Percentiles rank a stretch among this genome's conserved stretches.
Evolutionary conservation across 1,140 invertebrate genomes (phyloP).

Genomic region (Harpegnathos saltator): DNA sequence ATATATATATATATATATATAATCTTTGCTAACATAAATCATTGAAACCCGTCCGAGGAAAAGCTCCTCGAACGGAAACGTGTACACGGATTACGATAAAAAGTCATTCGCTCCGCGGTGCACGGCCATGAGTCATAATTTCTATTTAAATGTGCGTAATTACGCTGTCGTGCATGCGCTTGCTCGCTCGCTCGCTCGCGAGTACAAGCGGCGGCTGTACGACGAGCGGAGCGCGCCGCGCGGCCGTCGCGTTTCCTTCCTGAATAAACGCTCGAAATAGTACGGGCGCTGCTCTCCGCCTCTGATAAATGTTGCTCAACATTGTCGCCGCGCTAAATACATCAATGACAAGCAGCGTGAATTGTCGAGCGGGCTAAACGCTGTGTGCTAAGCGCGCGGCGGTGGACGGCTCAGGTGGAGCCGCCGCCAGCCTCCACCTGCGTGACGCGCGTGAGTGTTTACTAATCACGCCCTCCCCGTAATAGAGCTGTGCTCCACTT

Average conservation of each 20-base stretch:
- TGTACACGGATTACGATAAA: neutral
- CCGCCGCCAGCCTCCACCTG: slow-evolving; percentile 14
- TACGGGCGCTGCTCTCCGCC: too few species aligned
- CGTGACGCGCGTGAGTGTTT: slow-evolving; percentile 28
- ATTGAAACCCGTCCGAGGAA: too few species aligned
- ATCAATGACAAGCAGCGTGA: slow-evolving; percentile 38
- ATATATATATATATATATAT: too few species aligned
- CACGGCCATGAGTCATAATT: slow-evolving; percentile 24
- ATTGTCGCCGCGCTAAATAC: slow-evolving; percentile 21
- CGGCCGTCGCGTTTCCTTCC: slow-evolving; percentile 33
- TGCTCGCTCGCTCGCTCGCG: too few species aligned
- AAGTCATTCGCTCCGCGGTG: neutral
- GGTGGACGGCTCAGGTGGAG: slow-evolving; percentile 8
- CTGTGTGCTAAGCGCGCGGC: too few species aligned
- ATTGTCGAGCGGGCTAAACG: slow-evolving; percentile 6
- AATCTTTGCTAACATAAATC: too few species aligned
- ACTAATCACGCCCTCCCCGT: slow-evolving; percentile 39
- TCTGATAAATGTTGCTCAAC: slow-evolving; percentile 34
- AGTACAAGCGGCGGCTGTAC: slow-evolving; percentile 20
- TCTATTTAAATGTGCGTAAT: slow-evolving; percentile 50
- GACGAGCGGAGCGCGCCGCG: too few species aligned
- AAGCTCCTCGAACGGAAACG: too few species aligned
- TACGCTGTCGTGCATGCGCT: neutral
- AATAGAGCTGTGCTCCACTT: slow-evolving; percentile 57
- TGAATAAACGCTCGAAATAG: slow-evolving; percentile 40